Evolutionary conservation across 2,888 invertebrate genomes (phyloP).

Genomic region (Calameuta idolon): DNA sequence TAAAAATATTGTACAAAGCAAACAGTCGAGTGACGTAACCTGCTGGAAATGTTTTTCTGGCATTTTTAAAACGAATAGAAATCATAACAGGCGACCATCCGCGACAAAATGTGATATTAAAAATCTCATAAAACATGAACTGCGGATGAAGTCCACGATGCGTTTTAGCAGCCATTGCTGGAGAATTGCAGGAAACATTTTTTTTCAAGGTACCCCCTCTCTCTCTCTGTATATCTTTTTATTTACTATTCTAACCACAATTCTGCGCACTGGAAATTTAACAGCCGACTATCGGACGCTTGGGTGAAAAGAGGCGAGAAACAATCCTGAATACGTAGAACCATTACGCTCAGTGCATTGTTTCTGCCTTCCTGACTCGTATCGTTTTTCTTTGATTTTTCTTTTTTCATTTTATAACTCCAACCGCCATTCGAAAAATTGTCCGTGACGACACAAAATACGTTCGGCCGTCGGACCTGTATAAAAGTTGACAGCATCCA

Average conservation of each 20-base stretch:
- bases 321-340: not conserved
- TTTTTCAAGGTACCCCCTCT: not conserved
- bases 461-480: not conserved
- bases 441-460: not conserved
- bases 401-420: not conserved
- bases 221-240: not conserved
- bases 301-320: not conserved
- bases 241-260: not conserved
- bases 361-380: not conserved
- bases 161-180: not conserved
- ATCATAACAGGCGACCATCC: not conserved
- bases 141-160: not conserved
- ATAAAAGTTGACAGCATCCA: constrained; percentile 10
- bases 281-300: not conserved
- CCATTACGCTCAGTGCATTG: not conserved
- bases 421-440: not conserved
- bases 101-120: not conserved
- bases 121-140: not conserved
- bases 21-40: not conserved
- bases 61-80: not conserved
- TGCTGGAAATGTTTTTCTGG: not conserved
- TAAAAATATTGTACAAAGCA: not conserved
- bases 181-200: not conserved
- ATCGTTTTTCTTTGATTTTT: not conserved
- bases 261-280: not conserved